Base-by-base conservation (phyloP, 1,140 invertebrate genomes). In the Meteorus sp. region DNA sequence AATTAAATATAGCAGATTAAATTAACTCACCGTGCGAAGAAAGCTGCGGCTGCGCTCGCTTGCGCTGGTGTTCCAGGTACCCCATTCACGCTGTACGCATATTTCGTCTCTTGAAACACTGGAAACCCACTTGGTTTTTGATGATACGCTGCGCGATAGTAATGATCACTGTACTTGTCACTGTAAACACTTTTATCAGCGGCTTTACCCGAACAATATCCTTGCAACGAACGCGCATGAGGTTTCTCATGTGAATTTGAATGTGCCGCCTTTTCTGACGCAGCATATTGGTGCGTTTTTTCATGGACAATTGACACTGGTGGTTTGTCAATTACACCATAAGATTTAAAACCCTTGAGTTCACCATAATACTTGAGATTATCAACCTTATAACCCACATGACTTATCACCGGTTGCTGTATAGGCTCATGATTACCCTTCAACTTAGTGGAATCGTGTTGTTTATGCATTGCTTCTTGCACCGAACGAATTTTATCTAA, bases 61-160 rank as follows among this genome's bases (percentile, higher is more conserved):
- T 81, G 79, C 15, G 76, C 75, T 23, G 75, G 72, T 52, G 75
- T 78, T 22, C 80, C 79, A 0, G 77, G 75, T 13, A 76, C 66
- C 6, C 78, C 77, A 61, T 72, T 81, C 39, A 79, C 77, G 63
- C 70, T 78, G 66, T 80, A 79, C 13, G 78, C 73, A 47, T 80
- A 81, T 61, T 79, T 79, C 20, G 73, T 73, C 58, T 79, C 79
- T 64, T 77, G 75, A 62, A 79, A 80, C 20, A 70, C 62, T 48
- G 74, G 69, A 60, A 74, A 74, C 17, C 69, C 68, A 43, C 58
- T 69, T 11, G 65, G 64, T 23, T 70, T 65, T 55, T 78, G 76
- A 27, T 65, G 64, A 53, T 72, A 67, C 22, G 69, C 65, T 20
- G 63, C 59, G 31, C 74, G 64, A 37, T 76, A 71, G 60, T 75